Base-by-base conservation (phyloP, 1,140 invertebrate genomes). In the Bombus haemorrhoidalis region DNA sequence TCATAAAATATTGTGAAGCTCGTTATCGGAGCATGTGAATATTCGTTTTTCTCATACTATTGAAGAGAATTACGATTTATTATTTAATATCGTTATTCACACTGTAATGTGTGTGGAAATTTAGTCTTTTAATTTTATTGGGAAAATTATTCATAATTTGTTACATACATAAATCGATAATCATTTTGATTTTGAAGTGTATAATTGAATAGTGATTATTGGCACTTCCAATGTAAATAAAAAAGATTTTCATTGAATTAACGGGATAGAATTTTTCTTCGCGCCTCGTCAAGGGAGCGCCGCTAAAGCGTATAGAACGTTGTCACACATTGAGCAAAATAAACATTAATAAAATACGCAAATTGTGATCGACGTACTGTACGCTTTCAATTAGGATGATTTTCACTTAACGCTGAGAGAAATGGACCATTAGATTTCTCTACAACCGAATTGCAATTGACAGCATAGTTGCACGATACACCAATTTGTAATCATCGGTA, bases 251-350 rank as follows among this genome's bases (percentile, higher is more conserved):
- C n/a, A n/a, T n/a, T n/a, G n/a, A 68, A 68, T 68, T 1, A 37
- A 25, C 22, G 9, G 22, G 13, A 62, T 22, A 32, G 12, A 72
- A 57, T 41, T 66, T 83, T 89, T 83, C 88, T 89, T 81, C 84
- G 71, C 69, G 76, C 66, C 66, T 71, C 62, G 25, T 6, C 4
- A 32, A 64, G 1, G 9, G 10, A 66, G 12, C 32, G 37, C 32
- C 32, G 72, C 39, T 28, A 4, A 81, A 77, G 43, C 41, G 57
- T 43, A 32, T 73, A 37, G 37, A 71, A 59, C 43, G 59, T 69
- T 37, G 43, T 34, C 34, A 75, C 10, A 4, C 10, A 1, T 32
- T 22, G 32, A 34, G 64, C 6, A 66, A 39, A n/a, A 39, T 76
- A 9, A 62, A 53, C 18, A 32, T 57, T 43, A 28, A 59, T 28